Percentiles rank a stretch among this genome's conserved stretches.
phyloP scores from a whole-genome alignment of 2,888 invertebrate species.

The Xiphydria camelus region DNA sequence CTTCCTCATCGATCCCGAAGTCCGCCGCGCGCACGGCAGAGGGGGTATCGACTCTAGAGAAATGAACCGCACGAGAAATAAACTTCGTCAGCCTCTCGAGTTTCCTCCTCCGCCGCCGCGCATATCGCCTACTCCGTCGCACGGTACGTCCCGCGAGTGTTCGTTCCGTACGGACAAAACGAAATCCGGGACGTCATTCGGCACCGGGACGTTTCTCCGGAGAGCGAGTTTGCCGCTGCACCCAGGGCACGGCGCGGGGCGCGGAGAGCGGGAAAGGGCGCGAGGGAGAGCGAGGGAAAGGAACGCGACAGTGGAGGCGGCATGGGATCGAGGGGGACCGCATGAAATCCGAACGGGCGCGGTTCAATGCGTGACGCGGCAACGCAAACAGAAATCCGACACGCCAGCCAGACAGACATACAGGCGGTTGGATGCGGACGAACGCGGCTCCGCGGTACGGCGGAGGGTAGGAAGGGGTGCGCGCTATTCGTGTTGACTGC shows the following conservation, averaged over 20 bases:
- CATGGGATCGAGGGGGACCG: conserved; percentile 1
- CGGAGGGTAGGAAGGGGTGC: too few relatives aligned
- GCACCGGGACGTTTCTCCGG: conserved; percentile 1
- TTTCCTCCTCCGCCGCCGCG: not conserved
- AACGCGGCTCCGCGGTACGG: conserved; percentile 50
- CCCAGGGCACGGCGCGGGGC: not conserved
- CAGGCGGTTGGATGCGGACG: conserved; percentile 20
- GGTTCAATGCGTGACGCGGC: conserved; percentile 51
- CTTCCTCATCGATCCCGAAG: conserved; percentile 7
- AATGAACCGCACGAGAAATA: too few relatives aligned
- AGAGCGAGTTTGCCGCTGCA: not conserved
- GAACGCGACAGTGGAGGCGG: conserved; percentile 36
- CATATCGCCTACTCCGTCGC: not conserved
- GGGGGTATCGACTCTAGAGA: too few relatives aligned
- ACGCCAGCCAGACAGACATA: conserved; percentile 35
- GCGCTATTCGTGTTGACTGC: conserved; percentile 49
- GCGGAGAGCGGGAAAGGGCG: conserved; percentile 45
- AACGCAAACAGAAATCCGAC: conserved; percentile 55
- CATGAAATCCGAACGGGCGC: conserved; percentile 46
- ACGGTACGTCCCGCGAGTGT: not conserved
- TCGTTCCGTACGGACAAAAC: not conserved
- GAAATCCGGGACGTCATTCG: not conserved
- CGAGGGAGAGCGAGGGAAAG: conserved; percentile 50
- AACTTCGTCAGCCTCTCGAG: too few relatives aligned
- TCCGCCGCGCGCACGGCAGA: too few relatives aligned